phyloP scores from a whole-genome alignment of 2,888 invertebrate genomes.

The Netelia melanura region DNA sequence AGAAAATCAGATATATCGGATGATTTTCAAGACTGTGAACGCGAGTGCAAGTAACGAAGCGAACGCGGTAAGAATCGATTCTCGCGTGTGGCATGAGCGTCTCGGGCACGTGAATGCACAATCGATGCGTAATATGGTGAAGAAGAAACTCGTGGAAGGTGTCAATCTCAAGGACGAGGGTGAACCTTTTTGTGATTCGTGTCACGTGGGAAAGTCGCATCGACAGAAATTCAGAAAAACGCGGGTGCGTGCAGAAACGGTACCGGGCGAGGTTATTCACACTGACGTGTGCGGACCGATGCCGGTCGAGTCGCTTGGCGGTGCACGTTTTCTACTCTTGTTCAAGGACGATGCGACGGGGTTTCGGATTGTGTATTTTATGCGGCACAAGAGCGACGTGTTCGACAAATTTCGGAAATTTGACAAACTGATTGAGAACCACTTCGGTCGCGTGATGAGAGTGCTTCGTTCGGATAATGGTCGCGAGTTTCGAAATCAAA shows the following conservation, averaged over 20 bases:
- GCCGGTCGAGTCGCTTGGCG: neutral
- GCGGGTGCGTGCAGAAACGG: constrained; percentile 25
- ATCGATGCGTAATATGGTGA: constrained; percentile 27
- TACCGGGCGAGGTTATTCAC: neutral
- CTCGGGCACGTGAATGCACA: constrained; percentile 44
- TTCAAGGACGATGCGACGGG: constrained; percentile 66
- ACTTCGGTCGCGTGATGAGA: constrained; percentile 63
- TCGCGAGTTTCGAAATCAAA: constrained; percentile 57
- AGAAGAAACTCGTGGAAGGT: constrained; percentile 40
- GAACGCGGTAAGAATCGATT: constrained; percentile 21
- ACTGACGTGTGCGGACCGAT: constrained; percentile 1
- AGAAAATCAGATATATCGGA: constrained; percentile 59
- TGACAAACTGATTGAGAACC: constrained; percentile 54
- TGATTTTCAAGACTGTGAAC: constrained; percentile 44
- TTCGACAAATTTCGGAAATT: constrained; percentile 51
- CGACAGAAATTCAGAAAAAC: constrained; percentile 46
- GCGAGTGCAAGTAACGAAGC: constrained; percentile 23
- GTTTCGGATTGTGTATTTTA: constrained; percentile 61
- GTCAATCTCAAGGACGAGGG: constrained; percentile 10
- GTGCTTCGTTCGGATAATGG: constrained; percentile 69
- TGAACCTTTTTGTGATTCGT: constrained; percentile 70
- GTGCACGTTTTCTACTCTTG: constrained; percentile 8
- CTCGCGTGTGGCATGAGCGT: constrained; percentile 54
- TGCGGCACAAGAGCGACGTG: constrained; percentile 59
- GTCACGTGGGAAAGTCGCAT: constrained; percentile 71